Evolutionary conservation across 2,113 vertebrate species (phyloP).

Genomic region (Asarcornis scutulata): DNA sequence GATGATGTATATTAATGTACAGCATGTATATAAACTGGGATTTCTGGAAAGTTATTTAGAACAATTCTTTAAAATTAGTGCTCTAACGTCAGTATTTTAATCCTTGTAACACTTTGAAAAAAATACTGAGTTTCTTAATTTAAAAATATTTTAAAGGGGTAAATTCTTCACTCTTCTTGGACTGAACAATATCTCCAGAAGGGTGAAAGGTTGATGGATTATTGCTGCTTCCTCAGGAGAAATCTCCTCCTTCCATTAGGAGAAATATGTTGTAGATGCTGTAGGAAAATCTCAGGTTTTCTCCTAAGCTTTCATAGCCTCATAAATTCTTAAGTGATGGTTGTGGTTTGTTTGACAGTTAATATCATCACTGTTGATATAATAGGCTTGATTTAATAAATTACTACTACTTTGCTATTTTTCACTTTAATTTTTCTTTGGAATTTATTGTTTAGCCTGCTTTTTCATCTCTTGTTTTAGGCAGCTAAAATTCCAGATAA

Average conservation of each 20-base stretch:
- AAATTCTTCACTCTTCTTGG: not conserved
- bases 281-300: not conserved
- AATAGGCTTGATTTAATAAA: not conserved
- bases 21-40: not conserved
- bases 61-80: not conserved
- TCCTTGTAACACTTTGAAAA: not conserved
- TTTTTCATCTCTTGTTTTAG: not conserved
- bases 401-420: not conserved
- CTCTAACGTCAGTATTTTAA: not conserved
- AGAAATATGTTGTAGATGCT: not conserved
- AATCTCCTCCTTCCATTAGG: not conserved
- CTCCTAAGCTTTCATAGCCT: not conserved
- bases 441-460: not conserved
- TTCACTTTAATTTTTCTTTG: not conserved
- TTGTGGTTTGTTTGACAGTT: not conserved
- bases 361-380: not conserved
- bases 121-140: not conserved
- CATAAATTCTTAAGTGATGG: not conserved
- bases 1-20: not conserved
- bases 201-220: not conserved
- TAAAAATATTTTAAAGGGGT: not conserved
- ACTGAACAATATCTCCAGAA: not conserved
- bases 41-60: not conserved
- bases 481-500: not conserved
- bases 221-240: not conserved